phyloP scores from a whole-genome alignment of 2,113 vertebrate genomes.

The Clinocottus analis region DNA sequence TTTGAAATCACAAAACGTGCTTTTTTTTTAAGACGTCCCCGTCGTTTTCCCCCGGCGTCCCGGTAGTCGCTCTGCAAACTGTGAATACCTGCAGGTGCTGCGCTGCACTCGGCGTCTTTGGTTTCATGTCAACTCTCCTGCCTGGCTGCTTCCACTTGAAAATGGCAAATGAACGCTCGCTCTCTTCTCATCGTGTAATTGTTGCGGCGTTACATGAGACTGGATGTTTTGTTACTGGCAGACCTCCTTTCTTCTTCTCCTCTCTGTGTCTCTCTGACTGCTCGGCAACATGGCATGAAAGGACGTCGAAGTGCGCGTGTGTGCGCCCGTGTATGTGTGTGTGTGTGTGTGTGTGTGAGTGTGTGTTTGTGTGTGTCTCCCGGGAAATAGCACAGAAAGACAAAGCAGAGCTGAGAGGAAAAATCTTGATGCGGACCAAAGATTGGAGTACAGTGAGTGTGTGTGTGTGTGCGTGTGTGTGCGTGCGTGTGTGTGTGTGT shows the following conservation, averaged over 20 bases:
- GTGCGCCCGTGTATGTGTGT: conserved; percentile 18
- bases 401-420: conserved; percentile 28
- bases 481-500: conserved; percentile 24
- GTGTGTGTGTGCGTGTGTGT: neutral
- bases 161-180: conserved; percentile 48
- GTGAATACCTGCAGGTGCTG: neutral
- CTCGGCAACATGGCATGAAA: conserved; percentile 67
- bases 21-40: neutral
- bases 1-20: neutral
- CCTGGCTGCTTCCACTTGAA: conserved; percentile 44
- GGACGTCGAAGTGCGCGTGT: conserved; percentile 26
- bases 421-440: conserved; percentile 49
- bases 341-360: conserved; percentile 8
- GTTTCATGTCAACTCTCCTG: conserved; percentile 46
- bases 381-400: conserved; percentile 44
- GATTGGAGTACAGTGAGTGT: conserved; percentile 16
- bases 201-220: conserved; percentile 52
- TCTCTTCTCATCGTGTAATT: conserved; percentile 55
- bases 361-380: conserved; percentile 17
- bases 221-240: conserved; percentile 48
- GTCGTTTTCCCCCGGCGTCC: conserved; percentile 7
- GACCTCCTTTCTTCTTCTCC: conserved; percentile 51
- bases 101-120: conserved; percentile 45
- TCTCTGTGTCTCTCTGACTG: conserved; percentile 52
- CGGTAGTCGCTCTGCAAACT: neutral